phyloP scores from a whole-genome alignment of 1,140 invertebrate genomes.

The Zaprionus kolodkinae region DNA sequence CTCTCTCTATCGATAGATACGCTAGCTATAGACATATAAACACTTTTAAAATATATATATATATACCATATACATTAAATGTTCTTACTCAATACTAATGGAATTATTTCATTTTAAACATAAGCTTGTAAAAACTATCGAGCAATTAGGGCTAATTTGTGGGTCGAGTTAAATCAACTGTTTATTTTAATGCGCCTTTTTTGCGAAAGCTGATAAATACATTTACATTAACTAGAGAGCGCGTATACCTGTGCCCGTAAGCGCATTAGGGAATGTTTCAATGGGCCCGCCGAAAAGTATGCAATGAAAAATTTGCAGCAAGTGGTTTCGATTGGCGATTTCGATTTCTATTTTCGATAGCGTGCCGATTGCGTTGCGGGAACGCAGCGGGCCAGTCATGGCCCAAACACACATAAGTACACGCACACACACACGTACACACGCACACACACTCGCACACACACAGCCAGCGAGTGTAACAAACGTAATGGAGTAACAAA shows the following conservation, averaged over 20 bases:
- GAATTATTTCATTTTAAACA: neutral
- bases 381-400: slow-evolving; percentile 31
- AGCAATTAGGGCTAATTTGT: neutral
- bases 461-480: slow-evolving; percentile 30
- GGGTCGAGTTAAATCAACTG: neutral
- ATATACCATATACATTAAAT: neutral
- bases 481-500: slow-evolving; percentile 77
- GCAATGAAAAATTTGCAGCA: slow-evolving; percentile 16
- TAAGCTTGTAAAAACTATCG: neutral
- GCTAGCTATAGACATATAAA: neutral
- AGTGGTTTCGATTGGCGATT: slow-evolving; percentile 17
- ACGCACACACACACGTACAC: slow-evolving; percentile 9
- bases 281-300: slow-evolving; percentile 5
- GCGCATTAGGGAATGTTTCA: slow-evolving; percentile 20
- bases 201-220: slow-evolving; percentile 2
- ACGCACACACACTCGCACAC: slow-evolving; percentile 12
- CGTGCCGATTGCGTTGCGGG: neutral
- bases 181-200: neutral
- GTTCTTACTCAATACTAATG: neutral
- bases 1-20: neutral
- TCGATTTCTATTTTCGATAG: neutral
- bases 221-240: neutral
- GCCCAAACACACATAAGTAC: neutral
- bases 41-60: neutral
- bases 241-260: neutral